Percentiles rank a stretch among this genome's conserved stretches.
Conservation (phyloP, 2,113 vertebrate genomes). For the Xyliphius kryptos region DNA sequence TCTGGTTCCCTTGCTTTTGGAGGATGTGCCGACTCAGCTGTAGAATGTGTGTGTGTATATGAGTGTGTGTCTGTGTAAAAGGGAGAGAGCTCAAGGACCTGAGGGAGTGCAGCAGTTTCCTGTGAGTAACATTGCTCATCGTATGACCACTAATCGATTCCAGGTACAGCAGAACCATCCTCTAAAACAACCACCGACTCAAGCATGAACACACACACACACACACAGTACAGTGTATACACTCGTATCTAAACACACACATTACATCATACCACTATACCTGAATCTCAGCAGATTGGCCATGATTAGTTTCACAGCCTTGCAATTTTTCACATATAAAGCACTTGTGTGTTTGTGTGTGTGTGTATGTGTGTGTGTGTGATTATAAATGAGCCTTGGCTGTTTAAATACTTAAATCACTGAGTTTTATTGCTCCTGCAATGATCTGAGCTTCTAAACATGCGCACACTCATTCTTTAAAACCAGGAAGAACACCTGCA, state of each 20-base stretch:
- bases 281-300: constrained; percentile 32
- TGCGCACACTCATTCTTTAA: background rate
- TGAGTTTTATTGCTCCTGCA: constrained; percentile 21
- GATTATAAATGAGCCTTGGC: constrained; percentile 15
- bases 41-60: background rate
- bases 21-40: too few relatives aligned
- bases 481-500: background rate
- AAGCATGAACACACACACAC: too few relatives aligned
- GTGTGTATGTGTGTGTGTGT: too few relatives aligned
- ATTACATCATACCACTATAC: too few relatives aligned
- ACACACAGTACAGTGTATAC: too few relatives aligned
- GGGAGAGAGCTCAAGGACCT: constrained; percentile 33
- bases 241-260: background rate
- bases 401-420: background rate
- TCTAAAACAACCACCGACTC: constrained; percentile 28
- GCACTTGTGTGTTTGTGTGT: constrained; percentile 7
- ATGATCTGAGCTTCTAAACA: background rate
- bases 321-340: constrained; percentile 23
- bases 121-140: constrained; percentile 30
- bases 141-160: constrained; percentile 40
- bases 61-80: too few relatives aligned
- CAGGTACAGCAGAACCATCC: constrained; percentile 37
- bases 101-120: constrained; percentile 36
- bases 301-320: constrained; percentile 26
- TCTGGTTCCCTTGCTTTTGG: too few relatives aligned